Base-by-base conservation (phyloP, 2,888 invertebrate genomes). In the Masnerella sp. region DNA sequence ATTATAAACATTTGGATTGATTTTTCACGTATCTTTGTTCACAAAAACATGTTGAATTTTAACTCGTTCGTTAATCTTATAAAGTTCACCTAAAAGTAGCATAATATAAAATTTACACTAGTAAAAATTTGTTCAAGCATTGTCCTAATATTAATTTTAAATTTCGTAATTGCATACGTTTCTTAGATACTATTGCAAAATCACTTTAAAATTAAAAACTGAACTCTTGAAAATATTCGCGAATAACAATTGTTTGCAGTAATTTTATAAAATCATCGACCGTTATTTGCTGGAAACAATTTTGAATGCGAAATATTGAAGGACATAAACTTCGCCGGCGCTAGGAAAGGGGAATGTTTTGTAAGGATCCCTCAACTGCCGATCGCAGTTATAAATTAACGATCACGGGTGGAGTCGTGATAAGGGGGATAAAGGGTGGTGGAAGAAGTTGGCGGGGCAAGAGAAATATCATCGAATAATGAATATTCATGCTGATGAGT, bases 381-480 rank as follows among this genome's bases (percentile, higher is more conserved):
- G 83, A 86, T 85, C 83, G 83, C 82, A 82, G 83, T 83, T 83
- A 82, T 83, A 82, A 85, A 85, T 84, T 85, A 85, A 85, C 84
- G 84, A 83, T 84, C 81, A 81, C 70, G 79, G 72, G 70, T 70
- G 65, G 69, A 67, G 59, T 32, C 52, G 65, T 62, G 72, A 69
- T 69, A 59, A 77, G 74, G 71, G 78, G 45, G 69, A 76, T 74
- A 75, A 76, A 76, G 78, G 73, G 72, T 65, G 71, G 70, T 68
- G 71, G 74, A 64, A 70, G 75, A 65, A 64, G 56, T 62, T 52
- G 68, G 42, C 58, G 65, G 68, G 71, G 69, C 52, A 58, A 78
- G 84, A 84, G 86, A 86, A 87, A 86, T 85, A 86, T 87, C 86
- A 86, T 87, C 86, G 85, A 86, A 85, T 85, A 83, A 86, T 86